A percentile compares a stretch with the other conserved stretches of the same genome.
Evolutionary conservation across 2,888 invertebrate genomes (phyloP).

Genomic region (Achlya flavicornis): DNA sequence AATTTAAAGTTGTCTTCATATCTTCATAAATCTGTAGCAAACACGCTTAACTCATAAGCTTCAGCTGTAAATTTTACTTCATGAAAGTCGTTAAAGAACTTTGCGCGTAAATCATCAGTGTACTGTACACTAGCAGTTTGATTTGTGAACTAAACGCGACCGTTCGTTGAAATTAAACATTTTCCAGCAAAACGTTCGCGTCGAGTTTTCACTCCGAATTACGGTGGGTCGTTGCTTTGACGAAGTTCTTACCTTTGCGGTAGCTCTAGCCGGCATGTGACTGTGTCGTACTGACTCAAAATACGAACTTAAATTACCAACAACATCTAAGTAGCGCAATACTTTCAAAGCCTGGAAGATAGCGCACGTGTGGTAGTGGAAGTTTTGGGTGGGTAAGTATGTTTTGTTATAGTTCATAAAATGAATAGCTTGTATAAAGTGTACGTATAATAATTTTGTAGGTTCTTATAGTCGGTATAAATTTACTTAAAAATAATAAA

Average conservation of each 20-base stretch:
- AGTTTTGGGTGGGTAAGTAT: not conserved
- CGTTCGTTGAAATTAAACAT: constrained; percentile 30
- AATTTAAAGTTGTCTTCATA: not conserved
- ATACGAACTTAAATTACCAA: constrained; percentile 22
- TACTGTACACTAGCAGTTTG: constrained; percentile 9
- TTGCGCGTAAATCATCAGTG: constrained; percentile 5
- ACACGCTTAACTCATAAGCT: constrained; percentile 4
- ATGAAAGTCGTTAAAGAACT: constrained; percentile 3
- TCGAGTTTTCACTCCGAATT: constrained; percentile 38
- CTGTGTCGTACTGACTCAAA: constrained; percentile 19
- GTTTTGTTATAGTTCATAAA: not conserved
- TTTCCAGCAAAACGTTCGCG: constrained; percentile 24
- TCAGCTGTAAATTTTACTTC: constrained; percentile 3
- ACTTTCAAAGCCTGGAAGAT: constrained; percentile 5
- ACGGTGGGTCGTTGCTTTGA: constrained; percentile 30
- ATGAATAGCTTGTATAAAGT: not conserved
- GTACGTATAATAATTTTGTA: too few relatives aligned
- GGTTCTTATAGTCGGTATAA: too few relatives aligned
- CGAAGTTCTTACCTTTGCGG: constrained; percentile 32
- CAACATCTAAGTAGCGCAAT: not conserved
- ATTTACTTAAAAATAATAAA: too few relatives aligned
- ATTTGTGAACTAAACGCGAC: constrained; percentile 13
- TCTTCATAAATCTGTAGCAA: not conserved
- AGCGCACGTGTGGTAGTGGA: not conserved
- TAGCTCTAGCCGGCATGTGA: constrained; percentile 15